phyloP scores from a whole-genome alignment of 2,888 invertebrate genomes.

The Philaethria dido region DNA sequence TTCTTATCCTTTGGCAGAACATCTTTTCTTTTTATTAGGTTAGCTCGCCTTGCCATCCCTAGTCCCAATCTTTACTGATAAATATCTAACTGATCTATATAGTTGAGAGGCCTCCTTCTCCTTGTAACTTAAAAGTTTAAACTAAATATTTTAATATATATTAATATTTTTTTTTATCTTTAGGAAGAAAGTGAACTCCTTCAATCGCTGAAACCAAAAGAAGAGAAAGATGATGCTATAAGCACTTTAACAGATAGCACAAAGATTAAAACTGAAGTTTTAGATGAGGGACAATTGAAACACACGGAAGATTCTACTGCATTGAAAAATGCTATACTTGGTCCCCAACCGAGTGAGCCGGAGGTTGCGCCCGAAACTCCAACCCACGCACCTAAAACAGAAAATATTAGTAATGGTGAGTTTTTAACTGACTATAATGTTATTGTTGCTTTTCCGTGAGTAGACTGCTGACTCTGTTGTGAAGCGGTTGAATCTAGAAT shows the following conservation, averaged over 20 bases:
- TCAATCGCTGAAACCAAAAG: conserved; percentile 86
- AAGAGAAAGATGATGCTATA: conserved; percentile 82
- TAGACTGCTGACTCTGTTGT: not conserved
- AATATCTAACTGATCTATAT: too few relatives aligned
- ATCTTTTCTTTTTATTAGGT: too few relatives aligned
- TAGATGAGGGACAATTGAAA: conserved; percentile 65
- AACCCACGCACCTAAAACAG: conserved; percentile 65
- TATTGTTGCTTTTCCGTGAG: not conserved
- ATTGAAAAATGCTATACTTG: conserved; percentile 73
- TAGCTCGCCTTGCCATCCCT: too few relatives aligned
- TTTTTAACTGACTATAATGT: conserved; percentile 18
- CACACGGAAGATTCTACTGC: conserved; percentile 78
- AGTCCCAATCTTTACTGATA: too few relatives aligned
- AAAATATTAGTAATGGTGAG: conserved; percentile 64
- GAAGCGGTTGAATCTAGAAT: too few relatives aligned
- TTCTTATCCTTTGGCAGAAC: too few relatives aligned
- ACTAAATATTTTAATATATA: not conserved
- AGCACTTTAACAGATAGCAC: conserved; percentile 50
- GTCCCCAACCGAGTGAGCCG: conserved; percentile 66
- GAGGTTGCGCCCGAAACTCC: conserved; percentile 57
- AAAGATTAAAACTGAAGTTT: conserved; percentile 63
- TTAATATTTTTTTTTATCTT: conserved; percentile 1
- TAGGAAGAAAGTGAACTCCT: conserved; percentile 89
- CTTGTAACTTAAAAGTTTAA: too few relatives aligned
- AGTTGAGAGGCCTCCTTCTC: too few relatives aligned